Conservation (phyloP, 2,888 invertebrate species). For the Oconnorella tubifera region DNA sequence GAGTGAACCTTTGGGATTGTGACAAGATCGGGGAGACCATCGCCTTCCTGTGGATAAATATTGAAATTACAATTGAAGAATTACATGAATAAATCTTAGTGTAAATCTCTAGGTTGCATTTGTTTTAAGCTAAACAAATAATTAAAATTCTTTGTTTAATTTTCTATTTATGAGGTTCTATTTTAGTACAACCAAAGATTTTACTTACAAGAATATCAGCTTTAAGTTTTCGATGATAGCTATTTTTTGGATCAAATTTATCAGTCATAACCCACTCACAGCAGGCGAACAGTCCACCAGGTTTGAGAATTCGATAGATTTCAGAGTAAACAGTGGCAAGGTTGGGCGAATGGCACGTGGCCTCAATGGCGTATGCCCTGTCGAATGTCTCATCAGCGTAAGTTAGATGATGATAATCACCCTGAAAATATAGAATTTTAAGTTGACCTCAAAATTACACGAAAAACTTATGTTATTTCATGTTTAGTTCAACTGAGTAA, state of each 20-base stretch:
- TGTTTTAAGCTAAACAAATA: too few relatives aligned
- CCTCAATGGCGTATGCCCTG: constrained; percentile 33
- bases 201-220: constrained; percentile 25
- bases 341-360: constrained; percentile 31
- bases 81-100: not conserved
- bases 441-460: too few relatives aligned
- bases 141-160: too few relatives aligned
- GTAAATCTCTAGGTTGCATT: too few relatives aligned
- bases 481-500: too few relatives aligned
- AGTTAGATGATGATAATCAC: constrained; percentile 28
- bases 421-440: constrained; percentile 27
- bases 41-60: constrained; percentile 33
- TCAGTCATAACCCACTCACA: constrained; percentile 36
- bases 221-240: constrained; percentile 27
- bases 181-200: not conserved
- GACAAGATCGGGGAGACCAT: constrained; percentile 28
- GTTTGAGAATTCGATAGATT: constrained; percentile 30
- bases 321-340: constrained; percentile 24
- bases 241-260: constrained; percentile 26
- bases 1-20: constrained; percentile 11
- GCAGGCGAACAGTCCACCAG: constrained; percentile 31
- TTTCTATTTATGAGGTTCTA: too few relatives aligned
- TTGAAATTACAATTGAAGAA: not conserved
- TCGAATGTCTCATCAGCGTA: constrained; percentile 25
- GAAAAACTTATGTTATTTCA: too few relatives aligned